Percentiles rank a stretch among this genome's conserved stretches.
Evolutionary conservation across 1,140 invertebrate genomes (phyloP).

Genomic region (Dufourea novaeangliae): DNA sequence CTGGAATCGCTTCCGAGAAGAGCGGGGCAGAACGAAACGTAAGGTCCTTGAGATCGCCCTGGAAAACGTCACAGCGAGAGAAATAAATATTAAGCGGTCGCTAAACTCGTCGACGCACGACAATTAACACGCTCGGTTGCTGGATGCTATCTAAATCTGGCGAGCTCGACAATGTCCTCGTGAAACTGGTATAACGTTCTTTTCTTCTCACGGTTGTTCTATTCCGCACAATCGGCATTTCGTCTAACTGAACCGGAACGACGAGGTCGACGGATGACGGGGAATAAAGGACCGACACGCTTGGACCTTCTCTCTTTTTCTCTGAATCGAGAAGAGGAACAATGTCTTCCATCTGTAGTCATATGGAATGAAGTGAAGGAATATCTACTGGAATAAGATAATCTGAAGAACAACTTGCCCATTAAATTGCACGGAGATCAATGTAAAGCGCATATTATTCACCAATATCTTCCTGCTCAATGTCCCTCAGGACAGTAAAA

Average conservation of each 20-base stretch:
- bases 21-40: too few relatives aligned
- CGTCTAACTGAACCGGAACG: not conserved
- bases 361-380: too few relatives aligned
- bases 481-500: not conserved
- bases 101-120: slow-evolving; percentile 23
- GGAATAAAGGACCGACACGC: not conserved
- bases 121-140: slow-evolving; percentile 32
- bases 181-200: slow-evolving; percentile 33
- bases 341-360: too few relatives aligned
- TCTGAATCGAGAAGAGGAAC: not conserved
- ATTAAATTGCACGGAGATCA: too few relatives aligned
- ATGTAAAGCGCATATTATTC: not conserved
- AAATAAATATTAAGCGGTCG: slow-evolving; percentile 23
- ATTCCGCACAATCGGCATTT: slow-evolving; percentile 33
- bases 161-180: slow-evolving; percentile 7
- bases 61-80: not conserved
- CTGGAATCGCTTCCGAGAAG: not conserved
- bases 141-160: slow-evolving; percentile 41
- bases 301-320: not conserved
- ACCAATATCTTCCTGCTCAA: not conserved
- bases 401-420: too few relatives aligned
- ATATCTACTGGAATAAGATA: too few relatives aligned
- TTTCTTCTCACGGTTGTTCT: slow-evolving; percentile 48
- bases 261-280: not conserved
- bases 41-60: too few relatives aligned